Evolutionary conservation across 2,888 invertebrate genomes (phyloP).

Genomic region (Dinocampus coccinellae): DNA sequence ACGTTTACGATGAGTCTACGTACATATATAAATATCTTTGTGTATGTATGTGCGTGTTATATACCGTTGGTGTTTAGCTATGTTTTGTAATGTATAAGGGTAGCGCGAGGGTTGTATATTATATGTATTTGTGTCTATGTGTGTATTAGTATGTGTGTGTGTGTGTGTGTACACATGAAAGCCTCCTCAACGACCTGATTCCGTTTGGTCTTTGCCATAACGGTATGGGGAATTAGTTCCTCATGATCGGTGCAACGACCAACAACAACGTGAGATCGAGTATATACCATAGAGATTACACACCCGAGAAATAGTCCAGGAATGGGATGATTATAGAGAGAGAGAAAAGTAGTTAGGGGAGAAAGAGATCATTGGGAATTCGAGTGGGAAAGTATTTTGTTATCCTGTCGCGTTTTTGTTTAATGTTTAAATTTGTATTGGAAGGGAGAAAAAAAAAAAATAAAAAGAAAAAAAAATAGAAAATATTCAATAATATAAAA

Average conservation of each 20-base stretch:
- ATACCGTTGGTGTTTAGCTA: too few species aligned
- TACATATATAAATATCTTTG: not conserved
- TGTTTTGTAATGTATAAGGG: conserved; percentile 18
- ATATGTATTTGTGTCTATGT: too few species aligned
- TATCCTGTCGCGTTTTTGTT: conserved; percentile 10
- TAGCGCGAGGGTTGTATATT: conserved; percentile 16
- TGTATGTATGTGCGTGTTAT: not conserved
- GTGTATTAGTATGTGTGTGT: too few species aligned
- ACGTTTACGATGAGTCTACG: conserved; percentile 26
- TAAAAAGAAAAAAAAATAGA: too few species aligned
- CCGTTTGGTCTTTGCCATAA: conserved; percentile 36
- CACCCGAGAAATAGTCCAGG: too few species aligned
- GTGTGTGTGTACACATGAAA: conserved; percentile 16
- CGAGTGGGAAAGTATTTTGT: not conserved
- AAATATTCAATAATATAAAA: conserved; percentile 7
- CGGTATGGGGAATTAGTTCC: conserved; percentile 32
- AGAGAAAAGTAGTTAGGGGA: not conserved
- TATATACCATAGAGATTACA: conserved; percentile 33
- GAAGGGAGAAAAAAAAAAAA: too few species aligned
- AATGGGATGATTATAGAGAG: too few species aligned
- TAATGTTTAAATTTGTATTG: too few species aligned
- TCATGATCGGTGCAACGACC: conserved; percentile 32
- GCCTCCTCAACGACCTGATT: conserved; percentile 32
- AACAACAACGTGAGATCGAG: conserved; percentile 31
- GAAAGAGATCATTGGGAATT: not conserved